Conservation (phyloP, 2,113 vertebrate species). For the Campylomormyrus tamandua region DNA sequence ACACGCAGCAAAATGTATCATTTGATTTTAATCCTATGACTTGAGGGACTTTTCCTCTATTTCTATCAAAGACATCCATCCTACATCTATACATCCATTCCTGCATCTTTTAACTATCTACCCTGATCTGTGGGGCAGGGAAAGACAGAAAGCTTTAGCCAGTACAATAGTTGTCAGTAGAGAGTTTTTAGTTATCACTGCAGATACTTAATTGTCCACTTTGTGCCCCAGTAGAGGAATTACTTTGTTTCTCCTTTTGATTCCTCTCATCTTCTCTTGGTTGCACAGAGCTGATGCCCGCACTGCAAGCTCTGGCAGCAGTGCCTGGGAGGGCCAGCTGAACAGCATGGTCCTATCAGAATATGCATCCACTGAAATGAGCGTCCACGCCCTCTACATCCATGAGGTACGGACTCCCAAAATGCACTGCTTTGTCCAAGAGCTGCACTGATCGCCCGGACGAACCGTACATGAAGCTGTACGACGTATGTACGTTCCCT, state of each 20-base stretch:
- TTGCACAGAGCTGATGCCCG: constrained; percentile 73
- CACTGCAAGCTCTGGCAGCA: constrained; percentile 88
- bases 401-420: constrained; percentile 71
- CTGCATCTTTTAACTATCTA: background rate
- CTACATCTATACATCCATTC: background rate
- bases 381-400: constrained; percentile 93
- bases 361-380: constrained; percentile 96
- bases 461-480: background rate
- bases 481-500: no score
- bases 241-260: background rate
- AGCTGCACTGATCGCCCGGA: background rate
- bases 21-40: background rate
- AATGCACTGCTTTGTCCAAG: background rate
- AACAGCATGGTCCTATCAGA: constrained; percentile 90
- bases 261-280: constrained; percentile 7
- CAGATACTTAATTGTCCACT: background rate
- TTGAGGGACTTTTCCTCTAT: background rate
- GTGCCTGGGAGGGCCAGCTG: constrained; percentile 89
- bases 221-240: background rate
- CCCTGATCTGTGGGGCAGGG: background rate
- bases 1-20: background rate
- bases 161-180: background rate
- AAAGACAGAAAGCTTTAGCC: background rate
- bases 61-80: background rate
- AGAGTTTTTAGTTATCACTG: background rate